Conservation (phyloP, 2,797 vertebrate species). For the Falco naumanni region DNA sequence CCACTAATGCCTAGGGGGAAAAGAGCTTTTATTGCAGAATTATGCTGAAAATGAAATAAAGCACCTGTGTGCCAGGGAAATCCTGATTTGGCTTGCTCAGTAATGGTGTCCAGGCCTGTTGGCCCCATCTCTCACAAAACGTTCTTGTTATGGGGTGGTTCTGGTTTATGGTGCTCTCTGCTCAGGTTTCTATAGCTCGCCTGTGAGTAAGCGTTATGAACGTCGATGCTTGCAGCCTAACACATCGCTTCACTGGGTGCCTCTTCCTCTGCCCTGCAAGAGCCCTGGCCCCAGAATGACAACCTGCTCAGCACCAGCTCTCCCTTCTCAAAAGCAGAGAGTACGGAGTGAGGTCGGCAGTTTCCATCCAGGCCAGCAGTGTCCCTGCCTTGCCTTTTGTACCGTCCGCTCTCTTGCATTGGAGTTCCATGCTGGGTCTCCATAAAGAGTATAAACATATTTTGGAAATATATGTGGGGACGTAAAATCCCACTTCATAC, state of each 20-base stretch:
- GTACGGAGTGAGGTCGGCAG: neutral
- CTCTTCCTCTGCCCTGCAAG: neutral
- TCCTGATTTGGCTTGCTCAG: neutral
- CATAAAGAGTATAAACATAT: neutral
- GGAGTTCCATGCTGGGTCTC: neutral
- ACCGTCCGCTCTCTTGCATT: neutral
- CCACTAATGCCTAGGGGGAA: neutral
- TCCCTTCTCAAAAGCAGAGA: neutral
- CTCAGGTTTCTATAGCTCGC: neutral
- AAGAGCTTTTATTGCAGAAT: slow-evolving; percentile 10
- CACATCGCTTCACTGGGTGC: neutral
- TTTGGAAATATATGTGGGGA: neutral
- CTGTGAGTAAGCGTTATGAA: neutral
- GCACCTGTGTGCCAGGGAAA: neutral
- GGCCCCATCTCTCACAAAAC: neutral
- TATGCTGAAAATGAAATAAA: slow-evolving; percentile 13
- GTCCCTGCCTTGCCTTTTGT: neutral
- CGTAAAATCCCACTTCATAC: neutral
- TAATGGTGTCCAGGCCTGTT: neutral
- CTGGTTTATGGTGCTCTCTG: neutral
- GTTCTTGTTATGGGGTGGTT: neutral
- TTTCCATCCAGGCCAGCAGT: neutral
- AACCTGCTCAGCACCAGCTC: neutral
- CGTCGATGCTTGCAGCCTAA: neutral
- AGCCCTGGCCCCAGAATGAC: neutral